These are phyloP conservation scores for Odontesthes bonariensis DNA, from an alignment of 2,113 vertebrate genomes.

Conservation along the genomic window DNA sequence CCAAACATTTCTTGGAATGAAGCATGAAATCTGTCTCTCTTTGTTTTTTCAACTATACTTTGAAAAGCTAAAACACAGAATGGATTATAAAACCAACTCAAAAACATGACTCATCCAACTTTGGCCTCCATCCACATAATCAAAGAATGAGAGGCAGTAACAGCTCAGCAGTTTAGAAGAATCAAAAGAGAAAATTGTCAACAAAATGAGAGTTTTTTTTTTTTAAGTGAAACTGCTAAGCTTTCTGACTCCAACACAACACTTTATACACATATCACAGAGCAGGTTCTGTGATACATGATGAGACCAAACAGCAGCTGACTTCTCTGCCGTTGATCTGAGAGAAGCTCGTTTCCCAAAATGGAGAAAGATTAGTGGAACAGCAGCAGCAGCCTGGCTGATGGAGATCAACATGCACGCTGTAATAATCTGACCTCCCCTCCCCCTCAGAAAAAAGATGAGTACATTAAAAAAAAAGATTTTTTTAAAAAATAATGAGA, in stretches of 20 bases:
- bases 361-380: conserved; percentile 71
- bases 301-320: neutral
- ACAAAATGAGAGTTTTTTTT: neutral
- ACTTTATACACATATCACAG: neutral
- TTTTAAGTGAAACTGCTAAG: neutral
- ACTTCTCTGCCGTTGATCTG: neutral
- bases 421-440: conserved; percentile 20
- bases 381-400: conserved; percentile 23
- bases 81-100: conserved; percentile 2
- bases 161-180: conserved; percentile 3
- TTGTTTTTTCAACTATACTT: neutral
- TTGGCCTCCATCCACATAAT: conserved; percentile 7
- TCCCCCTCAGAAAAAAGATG: conserved; percentile 7
- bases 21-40: too few species aligned
- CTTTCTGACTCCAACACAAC: neutral
- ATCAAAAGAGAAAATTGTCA: neutral
- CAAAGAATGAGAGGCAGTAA: neutral
- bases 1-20: too few species aligned
- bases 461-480: neutral
- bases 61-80: neutral
- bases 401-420: conserved; percentile 53
- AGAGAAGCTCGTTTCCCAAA: conserved; percentile 50
- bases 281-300: neutral
- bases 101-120: conserved; percentile 43
- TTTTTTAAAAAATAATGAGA: neutral